phyloP scores from a whole-genome alignment of 2,888 invertebrate genomes.

The Loripinus fragilis region DNA sequence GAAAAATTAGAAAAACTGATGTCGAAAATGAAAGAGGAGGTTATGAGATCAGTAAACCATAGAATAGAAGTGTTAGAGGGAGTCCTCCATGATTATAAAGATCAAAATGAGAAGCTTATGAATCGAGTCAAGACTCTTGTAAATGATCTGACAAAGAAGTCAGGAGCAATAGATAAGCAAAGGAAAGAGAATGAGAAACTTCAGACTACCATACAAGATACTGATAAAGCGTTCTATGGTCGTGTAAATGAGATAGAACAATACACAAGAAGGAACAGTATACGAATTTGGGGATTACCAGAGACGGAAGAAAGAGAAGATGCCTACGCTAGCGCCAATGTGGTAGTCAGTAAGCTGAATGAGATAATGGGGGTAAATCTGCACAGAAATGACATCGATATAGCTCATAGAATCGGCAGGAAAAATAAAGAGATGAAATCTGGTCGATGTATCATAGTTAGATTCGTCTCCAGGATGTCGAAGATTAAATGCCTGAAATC shows the following conservation, averaged over 20 bases:
- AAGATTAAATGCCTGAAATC: neutral
- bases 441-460: constrained; percentile 17
- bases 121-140: neutral
- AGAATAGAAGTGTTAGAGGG: neutral
- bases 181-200: neutral
- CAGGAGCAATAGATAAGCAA: neutral
- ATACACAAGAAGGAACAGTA: constrained; percentile 8
- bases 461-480: neutral
- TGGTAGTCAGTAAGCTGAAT: neutral
- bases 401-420: constrained; percentile 11
- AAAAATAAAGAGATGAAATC: neutral
- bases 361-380: constrained; percentile 3
- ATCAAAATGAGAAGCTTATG: neutral
- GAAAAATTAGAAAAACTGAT: neutral
- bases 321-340: neutral
- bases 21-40: neutral
- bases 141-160: neutral
- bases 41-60: neutral
- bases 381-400: neutral
- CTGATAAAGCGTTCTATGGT: constrained; percentile 4
- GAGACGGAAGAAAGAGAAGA: neutral
- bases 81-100: neutral
- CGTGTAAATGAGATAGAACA: constrained; percentile 9
- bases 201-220: neutral
- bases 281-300: constrained; percentile 10